Conservation (phyloP, 2,797 vertebrate genomes). For the Amniataba percoides region DNA sequence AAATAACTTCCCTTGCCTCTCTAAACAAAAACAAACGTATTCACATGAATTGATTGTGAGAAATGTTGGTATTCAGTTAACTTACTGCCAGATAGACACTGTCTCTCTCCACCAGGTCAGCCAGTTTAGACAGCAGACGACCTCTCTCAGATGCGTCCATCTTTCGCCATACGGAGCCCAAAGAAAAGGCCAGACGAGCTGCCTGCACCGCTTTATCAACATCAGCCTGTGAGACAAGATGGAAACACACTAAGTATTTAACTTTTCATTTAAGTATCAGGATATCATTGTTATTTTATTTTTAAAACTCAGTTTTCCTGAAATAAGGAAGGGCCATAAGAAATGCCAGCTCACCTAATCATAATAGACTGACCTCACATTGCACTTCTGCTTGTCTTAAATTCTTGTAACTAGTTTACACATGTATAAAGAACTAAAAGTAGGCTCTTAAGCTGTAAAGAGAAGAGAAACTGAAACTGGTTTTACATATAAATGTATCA, state of each 20-base stretch:
- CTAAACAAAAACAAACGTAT: background rate
- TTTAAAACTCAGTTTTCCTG: background rate
- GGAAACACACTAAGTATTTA: constrained; percentile 18
- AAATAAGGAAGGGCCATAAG: background rate
- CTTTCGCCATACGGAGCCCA: constrained; percentile 94
- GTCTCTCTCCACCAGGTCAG: constrained; percentile 96
- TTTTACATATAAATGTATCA: background rate
- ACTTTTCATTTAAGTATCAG: background rate
- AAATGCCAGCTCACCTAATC: constrained; percentile 39
- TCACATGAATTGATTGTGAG: background rate
- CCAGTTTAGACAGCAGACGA: constrained; percentile 93
- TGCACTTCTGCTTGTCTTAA: constrained; percentile 28
- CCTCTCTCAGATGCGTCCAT: constrained; percentile 98
- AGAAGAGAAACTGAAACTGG: background rate
- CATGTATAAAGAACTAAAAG: background rate
- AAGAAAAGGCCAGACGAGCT: constrained; percentile 92
- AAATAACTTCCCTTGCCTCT: background rate
- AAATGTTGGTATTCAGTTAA: constrained; percentile 1
- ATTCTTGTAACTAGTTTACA: background rate
- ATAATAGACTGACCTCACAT: constrained; percentile 47
- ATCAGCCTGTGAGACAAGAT: constrained; percentile 86
- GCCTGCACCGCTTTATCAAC: constrained; percentile 96
- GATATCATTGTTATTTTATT: background rate
- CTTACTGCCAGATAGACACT: constrained; percentile 87
- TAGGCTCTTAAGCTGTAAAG: background rate